Percentiles rank a stretch among this genome's conserved stretches.
phyloP scores from a whole-genome alignment of 2,797 vertebrate species.

The Naso thynnoides region DNA sequence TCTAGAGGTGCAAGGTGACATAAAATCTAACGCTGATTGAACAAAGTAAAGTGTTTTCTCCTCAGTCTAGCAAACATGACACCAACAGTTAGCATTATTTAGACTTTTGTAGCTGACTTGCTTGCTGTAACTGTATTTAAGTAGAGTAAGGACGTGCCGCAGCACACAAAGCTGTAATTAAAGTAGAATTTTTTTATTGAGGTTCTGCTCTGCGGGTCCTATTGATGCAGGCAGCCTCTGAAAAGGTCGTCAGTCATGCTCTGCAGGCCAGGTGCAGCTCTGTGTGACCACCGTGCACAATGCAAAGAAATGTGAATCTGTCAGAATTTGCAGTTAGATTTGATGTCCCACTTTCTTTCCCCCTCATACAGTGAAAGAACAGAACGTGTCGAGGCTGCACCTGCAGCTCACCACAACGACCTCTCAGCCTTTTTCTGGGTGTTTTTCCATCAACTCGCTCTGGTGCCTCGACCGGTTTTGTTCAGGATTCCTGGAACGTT shows the following conservation, averaged over 20 bases:
- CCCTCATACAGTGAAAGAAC: background rate
- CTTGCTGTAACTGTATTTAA: background rate
- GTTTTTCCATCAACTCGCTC: too few species aligned
- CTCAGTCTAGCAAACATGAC: too few species aligned
- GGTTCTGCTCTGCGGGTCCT: background rate
- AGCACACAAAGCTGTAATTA: too few species aligned
- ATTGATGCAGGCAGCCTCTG: constrained; percentile 22
- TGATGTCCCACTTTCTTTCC: background rate
- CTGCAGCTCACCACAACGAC: background rate
- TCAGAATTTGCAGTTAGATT: background rate
- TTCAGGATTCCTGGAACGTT: too few species aligned
- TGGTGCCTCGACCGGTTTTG: too few species aligned
- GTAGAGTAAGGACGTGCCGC: background rate
- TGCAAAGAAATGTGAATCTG: constrained; percentile 10
- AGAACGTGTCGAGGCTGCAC: background rate
- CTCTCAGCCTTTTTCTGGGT: background rate
- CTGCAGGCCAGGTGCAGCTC: constrained; percentile 8
- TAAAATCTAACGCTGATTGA: too few species aligned
- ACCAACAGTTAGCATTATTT: too few species aligned
- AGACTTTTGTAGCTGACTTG: too few species aligned
- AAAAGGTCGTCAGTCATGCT: constrained; percentile 28
- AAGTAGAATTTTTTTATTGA: too few species aligned
- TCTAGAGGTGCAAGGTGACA: too few species aligned
- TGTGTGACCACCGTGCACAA: background rate
- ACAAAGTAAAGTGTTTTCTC: too few species aligned